A percentile compares a stretch with the other conserved stretches of the same genome.
These are phyloP conservation scores for Horisme vitalbata DNA, from an alignment of 2,888 invertebrate species.

Conservation along the genomic window DNA sequence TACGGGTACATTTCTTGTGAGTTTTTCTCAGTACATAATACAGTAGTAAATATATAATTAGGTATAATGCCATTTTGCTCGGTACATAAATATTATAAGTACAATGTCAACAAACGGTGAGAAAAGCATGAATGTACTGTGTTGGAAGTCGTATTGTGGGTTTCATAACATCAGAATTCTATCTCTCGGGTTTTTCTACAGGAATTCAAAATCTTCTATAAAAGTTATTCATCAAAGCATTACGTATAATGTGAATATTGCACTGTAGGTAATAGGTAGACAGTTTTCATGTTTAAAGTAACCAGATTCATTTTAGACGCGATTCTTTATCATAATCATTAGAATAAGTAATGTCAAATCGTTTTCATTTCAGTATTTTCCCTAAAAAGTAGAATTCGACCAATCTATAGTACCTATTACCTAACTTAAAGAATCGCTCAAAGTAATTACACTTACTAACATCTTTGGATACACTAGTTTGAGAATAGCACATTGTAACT, in stretches of 20 bases:
- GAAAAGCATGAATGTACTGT: constrained; percentile 69
- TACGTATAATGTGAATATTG: constrained; percentile 18
- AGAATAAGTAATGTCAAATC: no score
- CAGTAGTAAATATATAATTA: no score
- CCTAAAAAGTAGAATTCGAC: no score
- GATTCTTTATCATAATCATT: constrained; percentile 5
- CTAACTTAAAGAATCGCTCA: constrained; percentile 7
- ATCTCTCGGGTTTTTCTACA: constrained; percentile 14
- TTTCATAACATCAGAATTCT: constrained; percentile 16
- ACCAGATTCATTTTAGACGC: not conserved
- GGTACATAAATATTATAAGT: not conserved
- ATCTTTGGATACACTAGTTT: constrained; percentile 28
- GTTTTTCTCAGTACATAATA: no score
- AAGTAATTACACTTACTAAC: constrained; percentile 19
- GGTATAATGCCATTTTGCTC: no score
- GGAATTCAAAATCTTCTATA: no score
- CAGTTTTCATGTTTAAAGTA: constrained; percentile 1
- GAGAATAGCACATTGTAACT: constrained; percentile 33
- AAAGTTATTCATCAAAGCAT: no score
- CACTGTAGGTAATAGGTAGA: constrained; percentile 17
- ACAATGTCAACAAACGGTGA: constrained; percentile 53
- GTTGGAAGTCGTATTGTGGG: constrained; percentile 54
- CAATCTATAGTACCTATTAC: no score
- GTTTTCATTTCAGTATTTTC: no score
- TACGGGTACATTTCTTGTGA: no score